Percentiles rank a stretch among this genome's conserved stretches.
These are phyloP conservation scores for Strix aluco DNA, from an alignment of 2,113 vertebrate species.

Conservation along the genomic window DNA sequence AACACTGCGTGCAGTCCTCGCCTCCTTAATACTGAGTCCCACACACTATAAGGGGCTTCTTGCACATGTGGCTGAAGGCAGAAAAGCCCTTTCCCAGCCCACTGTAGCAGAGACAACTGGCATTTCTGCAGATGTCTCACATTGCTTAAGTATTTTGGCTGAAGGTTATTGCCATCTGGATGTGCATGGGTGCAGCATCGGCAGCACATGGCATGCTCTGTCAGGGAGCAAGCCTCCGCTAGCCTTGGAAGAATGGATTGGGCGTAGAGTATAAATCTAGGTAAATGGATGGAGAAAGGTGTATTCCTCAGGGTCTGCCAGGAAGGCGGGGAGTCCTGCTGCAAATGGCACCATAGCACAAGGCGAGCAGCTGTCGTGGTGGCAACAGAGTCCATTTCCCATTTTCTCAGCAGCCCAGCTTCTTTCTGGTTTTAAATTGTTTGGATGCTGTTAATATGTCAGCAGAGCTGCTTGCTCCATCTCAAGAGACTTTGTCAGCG, in stretches of 20 bases:
- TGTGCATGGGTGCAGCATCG: accelerated
- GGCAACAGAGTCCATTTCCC: neutral
- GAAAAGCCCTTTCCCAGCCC: neutral
- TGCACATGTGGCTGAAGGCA: neutral
- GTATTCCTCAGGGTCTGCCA: neutral
- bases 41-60: neutral
- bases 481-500: neutral
- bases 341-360: neutral
- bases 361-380: accelerated
- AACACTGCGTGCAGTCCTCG: neutral
- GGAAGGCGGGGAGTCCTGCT: neutral
- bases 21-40: neutral
- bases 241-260: neutral
- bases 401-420: neutral
- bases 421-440: neutral
- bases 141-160: neutral
- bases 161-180: neutral
- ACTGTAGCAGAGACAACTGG: neutral
- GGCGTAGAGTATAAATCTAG: neutral
- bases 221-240: neutral
- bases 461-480: neutral
- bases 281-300: neutral
- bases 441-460: neutral
- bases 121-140: neutral
- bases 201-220: accelerated